These are phyloP conservation scores for Helicorthomorpha holstii DNA, from an alignment of 1,140 invertebrate species.

Conservation along the genomic window DNA sequence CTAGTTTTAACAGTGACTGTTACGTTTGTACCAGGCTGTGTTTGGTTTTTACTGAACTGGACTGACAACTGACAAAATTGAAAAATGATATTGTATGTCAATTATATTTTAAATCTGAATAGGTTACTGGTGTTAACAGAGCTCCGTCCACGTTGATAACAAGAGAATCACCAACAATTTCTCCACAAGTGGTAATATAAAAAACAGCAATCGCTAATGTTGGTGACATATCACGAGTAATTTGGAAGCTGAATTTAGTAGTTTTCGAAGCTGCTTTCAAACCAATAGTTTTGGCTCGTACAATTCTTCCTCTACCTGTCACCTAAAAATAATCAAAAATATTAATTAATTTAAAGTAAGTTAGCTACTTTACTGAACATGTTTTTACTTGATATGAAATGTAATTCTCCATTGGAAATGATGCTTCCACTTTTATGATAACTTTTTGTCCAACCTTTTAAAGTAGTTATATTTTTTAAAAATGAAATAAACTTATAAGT, in stretches of 20 bases:
- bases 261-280: slow-evolving; percentile 12
- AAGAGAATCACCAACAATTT: slow-evolving; percentile 65
- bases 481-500: no score
- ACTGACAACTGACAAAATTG: no score
- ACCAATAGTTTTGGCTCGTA: slow-evolving; percentile 18
- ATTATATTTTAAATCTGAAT: no score
- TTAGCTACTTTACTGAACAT: no score
- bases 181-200: slow-evolving; percentile 49
- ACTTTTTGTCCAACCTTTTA: no score
- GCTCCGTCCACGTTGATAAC: slow-evolving; percentile 58
- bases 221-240: slow-evolving; percentile 66
- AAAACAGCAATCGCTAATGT: slow-evolving; percentile 60
- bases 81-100: no score
- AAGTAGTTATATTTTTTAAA: no score
- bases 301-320: slow-evolving; percentile 19
- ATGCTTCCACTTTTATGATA: no score
- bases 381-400: no score
- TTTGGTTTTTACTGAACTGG: no score
- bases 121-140: slow-evolving; percentile 58
- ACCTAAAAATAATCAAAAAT: slow-evolving; percentile 4
- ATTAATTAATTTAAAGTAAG: neutral
- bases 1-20: slow-evolving; percentile 13
- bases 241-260: slow-evolving; percentile 38
- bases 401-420: no score
- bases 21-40: slow-evolving; percentile 28